A percentile compares a stretch with the other conserved stretches of the same genome.
phyloP scores from a whole-genome alignment of 2,113 vertebrate species.

The Psilopogon haemacephalus region DNA sequence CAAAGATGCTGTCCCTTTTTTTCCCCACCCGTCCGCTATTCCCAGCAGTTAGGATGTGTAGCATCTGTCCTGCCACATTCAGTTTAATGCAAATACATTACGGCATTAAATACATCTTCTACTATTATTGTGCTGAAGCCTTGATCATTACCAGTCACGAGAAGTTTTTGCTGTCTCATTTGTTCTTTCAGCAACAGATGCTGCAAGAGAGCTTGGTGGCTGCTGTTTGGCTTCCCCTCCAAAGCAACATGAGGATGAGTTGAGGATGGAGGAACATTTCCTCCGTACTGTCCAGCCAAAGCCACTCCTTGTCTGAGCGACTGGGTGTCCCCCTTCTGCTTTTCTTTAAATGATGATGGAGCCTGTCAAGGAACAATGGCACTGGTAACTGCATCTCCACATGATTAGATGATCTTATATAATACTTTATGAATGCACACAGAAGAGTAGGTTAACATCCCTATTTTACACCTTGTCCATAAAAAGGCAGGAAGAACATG shows the following conservation, averaged over 20 bases:
- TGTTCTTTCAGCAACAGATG: constrained; percentile 96
- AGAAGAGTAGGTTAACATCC: neutral
- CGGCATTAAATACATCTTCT: neutral
- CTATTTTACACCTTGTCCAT: neutral
- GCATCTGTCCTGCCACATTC: neutral
- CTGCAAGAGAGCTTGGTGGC: constrained; percentile 96
- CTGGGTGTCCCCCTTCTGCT: constrained; percentile 80
- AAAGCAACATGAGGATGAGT: constrained; percentile 80
- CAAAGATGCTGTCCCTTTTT: neutral
- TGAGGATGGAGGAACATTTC: constrained; percentile 74
- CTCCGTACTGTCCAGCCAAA: constrained; percentile 84
- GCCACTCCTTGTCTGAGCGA: constrained; percentile 81
- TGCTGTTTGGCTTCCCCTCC: constrained; percentile 92
- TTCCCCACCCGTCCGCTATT: neutral
- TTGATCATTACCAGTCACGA: constrained; percentile 84
- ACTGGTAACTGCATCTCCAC: neutral
- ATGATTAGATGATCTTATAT: neutral
- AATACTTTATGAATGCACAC: neutral
- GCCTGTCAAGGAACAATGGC: constrained; percentile 76
- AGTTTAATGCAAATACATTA: neutral
- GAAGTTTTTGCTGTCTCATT: constrained; percentile 93
- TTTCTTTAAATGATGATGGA: constrained; percentile 87
- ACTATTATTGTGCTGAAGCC: neutral
- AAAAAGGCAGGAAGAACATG: neutral
- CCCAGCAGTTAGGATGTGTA: neutral